A percentile compares a stretch with the other conserved stretches of the same genome.
Evolutionary conservation across 2,113 vertebrate species (phyloP).

Genomic region (Naja naja): DNA sequence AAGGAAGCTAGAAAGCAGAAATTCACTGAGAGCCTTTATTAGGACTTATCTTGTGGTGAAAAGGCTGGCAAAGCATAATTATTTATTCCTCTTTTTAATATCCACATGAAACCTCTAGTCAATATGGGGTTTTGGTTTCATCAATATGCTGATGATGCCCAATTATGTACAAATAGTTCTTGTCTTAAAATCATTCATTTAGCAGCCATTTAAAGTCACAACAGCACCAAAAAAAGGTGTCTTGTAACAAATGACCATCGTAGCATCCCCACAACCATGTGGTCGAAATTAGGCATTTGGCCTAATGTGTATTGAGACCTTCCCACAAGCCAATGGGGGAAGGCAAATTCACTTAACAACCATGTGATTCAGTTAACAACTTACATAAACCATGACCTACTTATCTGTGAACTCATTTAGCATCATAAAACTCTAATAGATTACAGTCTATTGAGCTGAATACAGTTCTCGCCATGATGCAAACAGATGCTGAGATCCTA

Average conservation of each 20-base stretch:
- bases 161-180: background rate
- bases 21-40: background rate
- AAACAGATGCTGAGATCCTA: background rate
- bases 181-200: background rate
- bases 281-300: background rate
- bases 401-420: background rate
- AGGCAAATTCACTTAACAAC: background rate
- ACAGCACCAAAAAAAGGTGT: background rate
- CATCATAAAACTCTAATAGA: background rate
- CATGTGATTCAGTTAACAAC: background rate
- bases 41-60: background rate
- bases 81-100: background rate
- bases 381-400: background rate
- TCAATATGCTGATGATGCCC: background rate
- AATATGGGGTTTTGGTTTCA: background rate
- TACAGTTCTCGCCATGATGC: background rate
- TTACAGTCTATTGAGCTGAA: too few relatives aligned
- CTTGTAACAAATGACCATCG: background rate
- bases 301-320: background rate
- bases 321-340: background rate
- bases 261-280: background rate
- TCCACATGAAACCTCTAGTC: background rate
- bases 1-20: slow-evolving; percentile 24
- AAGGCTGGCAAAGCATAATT: background rate
- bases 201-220: background rate